Conservation (phyloP, 2,113 vertebrate genomes). For the Sapayoa aenigma region DNA sequence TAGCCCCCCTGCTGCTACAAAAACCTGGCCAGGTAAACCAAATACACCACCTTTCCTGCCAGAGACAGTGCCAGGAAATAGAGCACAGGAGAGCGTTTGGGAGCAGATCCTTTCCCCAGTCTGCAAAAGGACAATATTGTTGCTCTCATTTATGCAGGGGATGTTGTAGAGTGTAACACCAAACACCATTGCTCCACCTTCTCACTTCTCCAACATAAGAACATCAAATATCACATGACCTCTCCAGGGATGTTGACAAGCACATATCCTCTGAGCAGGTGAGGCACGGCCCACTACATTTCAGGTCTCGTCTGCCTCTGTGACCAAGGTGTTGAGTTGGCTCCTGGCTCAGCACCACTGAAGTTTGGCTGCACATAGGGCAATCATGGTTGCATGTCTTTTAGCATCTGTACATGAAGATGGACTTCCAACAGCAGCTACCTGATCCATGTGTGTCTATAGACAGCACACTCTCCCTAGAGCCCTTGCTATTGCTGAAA, state of each 20-base stretch:
- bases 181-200: neutral
- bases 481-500: neutral
- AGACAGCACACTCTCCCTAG: neutral
- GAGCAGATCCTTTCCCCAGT: neutral
- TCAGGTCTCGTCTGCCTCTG: neutral
- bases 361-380: neutral
- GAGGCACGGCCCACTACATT: fast-evolving
- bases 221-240: neutral
- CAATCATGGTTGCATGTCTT: fast-evolving
- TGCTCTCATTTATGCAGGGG: neutral
- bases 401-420: neutral
- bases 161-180: too few relatives aligned
- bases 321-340: neutral
- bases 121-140: neutral
- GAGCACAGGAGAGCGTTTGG: neutral
- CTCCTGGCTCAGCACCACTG: neutral
- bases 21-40: too few relatives aligned
- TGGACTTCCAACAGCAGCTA: neutral
- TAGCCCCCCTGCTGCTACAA: too few relatives aligned
- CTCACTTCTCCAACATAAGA: fast-evolving
- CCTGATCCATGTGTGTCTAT: neutral
- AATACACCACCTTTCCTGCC: neutral
- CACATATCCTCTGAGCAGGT: fast-evolving
- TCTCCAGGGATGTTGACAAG: neutral
- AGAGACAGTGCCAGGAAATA: neutral